These are phyloP conservation scores for Styela clava DNA, from an alignment of 23 tunicate genomes.

Conservation along the genomic window DNA sequence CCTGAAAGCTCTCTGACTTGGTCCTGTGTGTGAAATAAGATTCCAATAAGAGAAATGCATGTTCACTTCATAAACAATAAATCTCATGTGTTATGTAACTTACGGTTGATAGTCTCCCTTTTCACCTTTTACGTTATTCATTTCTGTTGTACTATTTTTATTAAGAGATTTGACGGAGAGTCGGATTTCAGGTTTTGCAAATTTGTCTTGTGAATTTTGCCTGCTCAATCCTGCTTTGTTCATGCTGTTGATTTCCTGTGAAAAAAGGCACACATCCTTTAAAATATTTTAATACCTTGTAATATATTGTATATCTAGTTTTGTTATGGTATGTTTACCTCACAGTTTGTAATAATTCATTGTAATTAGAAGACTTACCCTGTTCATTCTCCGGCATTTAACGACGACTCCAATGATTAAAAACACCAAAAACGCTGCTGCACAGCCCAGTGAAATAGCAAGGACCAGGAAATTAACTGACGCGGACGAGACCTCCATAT, in stretches of 20 bases:
- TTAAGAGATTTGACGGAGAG: not conserved
- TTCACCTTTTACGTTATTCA: not conserved
- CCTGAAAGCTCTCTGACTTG: not conserved
- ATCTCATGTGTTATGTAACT: not conserved
- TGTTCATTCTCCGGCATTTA: slow-evolving; percentile 41
- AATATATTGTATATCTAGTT: no score
- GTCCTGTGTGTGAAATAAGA: not conserved
- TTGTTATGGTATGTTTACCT: no score
- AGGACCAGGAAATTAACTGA: slow-evolving; percentile 28
- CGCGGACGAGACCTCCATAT: not conserved
- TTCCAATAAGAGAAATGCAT: not conserved
- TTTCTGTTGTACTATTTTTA: not conserved
- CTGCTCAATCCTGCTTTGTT: not conserved
- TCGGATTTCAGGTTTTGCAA: not conserved
- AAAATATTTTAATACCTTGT: no score
- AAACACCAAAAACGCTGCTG: slow-evolving; percentile 18
- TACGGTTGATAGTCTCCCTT: not conserved
- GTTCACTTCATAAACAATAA: not conserved
- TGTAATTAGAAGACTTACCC: slow-evolving; percentile 46
- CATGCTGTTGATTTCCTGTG: not conserved
- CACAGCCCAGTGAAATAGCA: slow-evolving; percentile 25
- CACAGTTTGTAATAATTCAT: no score
- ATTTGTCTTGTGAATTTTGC: not conserved
- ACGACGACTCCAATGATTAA: slow-evolving; percentile 28
- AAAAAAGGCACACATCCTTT: not conserved